phyloP scores from a whole-genome alignment of 1,140 invertebrate species.

The Schlechtendalia chinensis region DNA sequence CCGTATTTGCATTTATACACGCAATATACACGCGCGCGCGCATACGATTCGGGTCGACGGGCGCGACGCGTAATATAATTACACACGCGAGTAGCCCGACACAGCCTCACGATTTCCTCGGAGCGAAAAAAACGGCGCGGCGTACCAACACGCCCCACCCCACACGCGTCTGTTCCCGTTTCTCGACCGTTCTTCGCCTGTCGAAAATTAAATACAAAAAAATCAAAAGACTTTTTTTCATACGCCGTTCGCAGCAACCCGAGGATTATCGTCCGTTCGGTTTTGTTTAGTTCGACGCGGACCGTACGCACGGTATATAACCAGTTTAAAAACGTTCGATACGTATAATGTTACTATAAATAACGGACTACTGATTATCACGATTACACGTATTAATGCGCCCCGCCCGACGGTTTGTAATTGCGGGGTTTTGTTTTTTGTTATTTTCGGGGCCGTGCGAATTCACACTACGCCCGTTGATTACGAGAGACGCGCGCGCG shows the following conservation, averaged over 20 bases:
- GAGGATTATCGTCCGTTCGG: constrained; percentile 1
- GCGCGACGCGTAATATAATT: too few species aligned
- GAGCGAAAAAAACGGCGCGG: constrained; percentile 29
- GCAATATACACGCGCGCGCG: background rate
- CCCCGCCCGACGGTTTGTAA: too few species aligned
- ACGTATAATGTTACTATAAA: constrained; percentile 22
- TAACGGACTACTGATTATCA: constrained; percentile 40
- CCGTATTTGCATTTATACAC: constrained; percentile 13
- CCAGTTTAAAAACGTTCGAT: constrained; percentile 26
- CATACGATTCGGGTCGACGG: too few species aligned
- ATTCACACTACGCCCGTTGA: constrained; percentile 34
- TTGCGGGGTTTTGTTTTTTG: too few species aligned
- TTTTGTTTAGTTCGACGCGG: constrained; percentile 17
- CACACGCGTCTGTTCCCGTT: too few species aligned
- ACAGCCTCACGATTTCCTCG: constrained; percentile 27
- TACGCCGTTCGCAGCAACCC: constrained; percentile 15
- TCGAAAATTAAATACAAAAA: constrained; percentile 4
- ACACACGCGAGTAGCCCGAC: constrained; percentile 17
- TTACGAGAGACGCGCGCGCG: too few species aligned
- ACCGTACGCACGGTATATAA: too few species aligned
- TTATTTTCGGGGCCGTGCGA: constrained; percentile 32
- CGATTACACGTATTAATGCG: constrained; percentile 2
- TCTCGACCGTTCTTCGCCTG: too few species aligned
- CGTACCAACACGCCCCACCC: background rate
- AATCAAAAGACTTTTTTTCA: constrained; percentile 16